Percentiles rank a stretch among this genome's conserved stretches.
Evolutionary conservation across 2,888 invertebrate genomes (phyloP).

Genomic region (Phengaris arion): DNA sequence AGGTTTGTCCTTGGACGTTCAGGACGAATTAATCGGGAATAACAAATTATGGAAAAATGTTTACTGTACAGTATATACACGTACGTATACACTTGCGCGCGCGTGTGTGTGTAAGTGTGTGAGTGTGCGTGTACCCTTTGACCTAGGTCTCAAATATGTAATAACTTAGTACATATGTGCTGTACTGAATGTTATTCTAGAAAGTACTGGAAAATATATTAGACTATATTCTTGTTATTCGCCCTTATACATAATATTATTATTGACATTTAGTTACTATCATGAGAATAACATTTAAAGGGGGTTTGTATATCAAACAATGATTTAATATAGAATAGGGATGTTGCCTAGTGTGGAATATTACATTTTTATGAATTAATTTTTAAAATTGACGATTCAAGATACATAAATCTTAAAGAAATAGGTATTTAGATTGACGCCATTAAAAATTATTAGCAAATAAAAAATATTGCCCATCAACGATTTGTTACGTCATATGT

Average conservation of each 20-base stretch:
- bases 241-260: background rate
- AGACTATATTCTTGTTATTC: background rate
- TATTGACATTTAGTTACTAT: background rate
- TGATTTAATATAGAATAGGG: too few relatives aligned
- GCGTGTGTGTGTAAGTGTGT: slow-evolving; percentile 30
- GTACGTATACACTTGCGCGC: slow-evolving; percentile 29
- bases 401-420: too few relatives aligned
- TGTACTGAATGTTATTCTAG: slow-evolving; percentile 5
- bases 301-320: too few relatives aligned
- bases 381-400: too few relatives aligned
- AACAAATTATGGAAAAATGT: slow-evolving; percentile 77
- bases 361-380: too few relatives aligned
- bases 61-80: slow-evolving; percentile 41
- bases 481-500: too few relatives aligned
- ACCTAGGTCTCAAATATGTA: slow-evolving; percentile 32
- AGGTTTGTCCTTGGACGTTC: slow-evolving; percentile 70
- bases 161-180: slow-evolving; percentile 19
- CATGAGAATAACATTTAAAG: too few relatives aligned
- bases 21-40: slow-evolving; percentile 77
- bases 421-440: too few relatives aligned
- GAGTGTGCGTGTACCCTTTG: slow-evolving; percentile 33
- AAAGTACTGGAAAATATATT: slow-evolving; percentile 2
- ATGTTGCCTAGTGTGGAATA: too few relatives aligned
- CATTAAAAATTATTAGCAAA: too few relatives aligned
- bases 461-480: too few relatives aligned